phyloP scores from a whole-genome alignment of 2,113 vertebrate species.

The Aegithalos caudatus region DNA sequence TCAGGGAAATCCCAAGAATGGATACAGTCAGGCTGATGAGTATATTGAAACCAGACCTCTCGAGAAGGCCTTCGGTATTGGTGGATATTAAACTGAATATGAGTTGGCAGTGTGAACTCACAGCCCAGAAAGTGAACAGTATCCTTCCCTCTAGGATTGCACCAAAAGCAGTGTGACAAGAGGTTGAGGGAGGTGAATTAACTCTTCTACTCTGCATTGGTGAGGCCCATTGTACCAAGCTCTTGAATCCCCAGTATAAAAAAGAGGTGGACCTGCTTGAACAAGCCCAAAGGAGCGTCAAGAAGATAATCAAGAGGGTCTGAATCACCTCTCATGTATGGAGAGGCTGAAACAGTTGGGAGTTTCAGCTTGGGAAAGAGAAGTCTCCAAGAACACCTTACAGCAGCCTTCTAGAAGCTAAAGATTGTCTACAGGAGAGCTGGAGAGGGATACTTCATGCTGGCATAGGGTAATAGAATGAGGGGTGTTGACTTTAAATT shows the following conservation, averaged over 20 bases:
- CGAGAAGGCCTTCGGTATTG: background rate
- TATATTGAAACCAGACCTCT: background rate
- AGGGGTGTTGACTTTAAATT: background rate
- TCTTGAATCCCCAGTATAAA: background rate
- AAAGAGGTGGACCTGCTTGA: rapidly evolving
- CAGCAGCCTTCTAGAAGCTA: too few species aligned
- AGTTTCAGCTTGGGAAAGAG: background rate
- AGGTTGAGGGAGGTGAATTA: rapidly evolving
- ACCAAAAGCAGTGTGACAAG: background rate
- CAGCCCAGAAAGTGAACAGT: background rate
- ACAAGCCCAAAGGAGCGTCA: background rate
- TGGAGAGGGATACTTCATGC: background rate
- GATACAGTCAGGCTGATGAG: background rate
- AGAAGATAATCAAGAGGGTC: background rate
- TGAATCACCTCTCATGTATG: background rate
- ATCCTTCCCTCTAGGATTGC: background rate
- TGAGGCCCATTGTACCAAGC: background rate
- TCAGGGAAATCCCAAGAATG: background rate
- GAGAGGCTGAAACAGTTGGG: background rate
- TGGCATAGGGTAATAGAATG: background rate
- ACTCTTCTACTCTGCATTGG: rapidly evolving
- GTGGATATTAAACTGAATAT: background rate
- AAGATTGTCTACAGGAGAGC: background rate
- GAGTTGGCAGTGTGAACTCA: background rate
- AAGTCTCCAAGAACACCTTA: background rate